Evolutionary conservation across 1,140 invertebrate species (phyloP).

Genomic region (Bicyclus anynana): DNA sequence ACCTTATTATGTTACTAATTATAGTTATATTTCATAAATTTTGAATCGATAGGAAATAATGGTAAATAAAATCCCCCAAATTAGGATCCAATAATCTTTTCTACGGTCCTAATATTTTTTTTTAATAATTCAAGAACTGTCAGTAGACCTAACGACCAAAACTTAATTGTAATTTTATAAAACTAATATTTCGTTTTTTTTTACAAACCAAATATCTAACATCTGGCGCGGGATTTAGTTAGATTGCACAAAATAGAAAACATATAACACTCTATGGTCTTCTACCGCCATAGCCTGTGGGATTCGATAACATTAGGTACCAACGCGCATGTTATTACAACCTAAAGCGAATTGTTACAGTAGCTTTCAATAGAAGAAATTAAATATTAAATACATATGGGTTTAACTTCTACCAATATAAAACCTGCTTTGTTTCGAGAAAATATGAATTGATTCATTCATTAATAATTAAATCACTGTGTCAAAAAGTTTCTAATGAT

Average conservation of each 20-base stretch:
- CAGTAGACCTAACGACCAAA: conserved; percentile 51
- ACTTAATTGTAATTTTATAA: conserved; percentile 65
- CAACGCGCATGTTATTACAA: not conserved
- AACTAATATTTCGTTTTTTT: conserved; percentile 52
- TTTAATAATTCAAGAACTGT: conserved; percentile 57
- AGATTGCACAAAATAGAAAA: conserved; percentile 33
- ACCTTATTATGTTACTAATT: conserved; percentile 78
- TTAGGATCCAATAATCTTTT: conserved; percentile 46
- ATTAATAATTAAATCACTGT: too few relatives aligned
- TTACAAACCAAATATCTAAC: conserved; percentile 51
- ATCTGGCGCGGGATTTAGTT: conserved; percentile 60
- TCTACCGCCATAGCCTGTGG: not conserved
- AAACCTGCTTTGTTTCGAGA: too few relatives aligned
- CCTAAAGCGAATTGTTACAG: not conserved
- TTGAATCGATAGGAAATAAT: conserved; percentile 78
- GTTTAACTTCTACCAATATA: too few relatives aligned
- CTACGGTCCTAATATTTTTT: conserved; percentile 49
- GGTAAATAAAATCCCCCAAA: conserved; percentile 74
- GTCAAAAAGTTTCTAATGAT: too few relatives aligned
- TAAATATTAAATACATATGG: not conserved
- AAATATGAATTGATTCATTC: too few relatives aligned
- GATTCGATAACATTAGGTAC: not conserved
- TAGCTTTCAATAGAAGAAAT: conserved; percentile 1
- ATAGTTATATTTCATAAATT: conserved; percentile 78
- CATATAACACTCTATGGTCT: not conserved